These are phyloP conservation scores for Cheracebus regulus DNA, from an alignment of 2,797 vertebrate species.

Conservation along the genomic window DNA sequence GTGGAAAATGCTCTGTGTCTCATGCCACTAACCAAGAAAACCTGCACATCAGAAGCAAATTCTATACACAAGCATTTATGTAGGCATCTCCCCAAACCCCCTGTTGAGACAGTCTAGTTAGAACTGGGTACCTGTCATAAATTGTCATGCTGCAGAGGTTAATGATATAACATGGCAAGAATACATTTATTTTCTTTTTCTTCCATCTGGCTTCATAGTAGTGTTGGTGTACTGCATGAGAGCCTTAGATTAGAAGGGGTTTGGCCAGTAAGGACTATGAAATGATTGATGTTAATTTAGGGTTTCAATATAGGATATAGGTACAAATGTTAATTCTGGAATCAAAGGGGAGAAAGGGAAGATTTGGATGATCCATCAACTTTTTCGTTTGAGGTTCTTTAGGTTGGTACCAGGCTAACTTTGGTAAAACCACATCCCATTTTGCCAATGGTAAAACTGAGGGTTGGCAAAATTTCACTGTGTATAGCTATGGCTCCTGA, in stretches of 20 bases:
- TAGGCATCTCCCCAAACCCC: not conserved
- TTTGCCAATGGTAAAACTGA: conserved; percentile 23
- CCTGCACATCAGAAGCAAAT: not conserved
- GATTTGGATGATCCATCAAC: not conserved
- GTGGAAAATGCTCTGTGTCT: not conserved
- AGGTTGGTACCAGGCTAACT: not conserved
- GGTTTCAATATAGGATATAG: not conserved
- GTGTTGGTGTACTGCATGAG: not conserved
- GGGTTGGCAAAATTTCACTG: not conserved
- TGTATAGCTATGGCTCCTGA: not conserved
- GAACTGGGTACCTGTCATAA: not conserved
- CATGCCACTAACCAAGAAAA: not conserved
- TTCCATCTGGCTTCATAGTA: not conserved
- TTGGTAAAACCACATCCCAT: not conserved
- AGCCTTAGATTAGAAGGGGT: conserved; percentile 31
- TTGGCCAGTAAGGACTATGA: not conserved
- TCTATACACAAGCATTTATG: not conserved
- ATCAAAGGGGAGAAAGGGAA: not conserved
- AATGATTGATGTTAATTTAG: conserved; percentile 8
- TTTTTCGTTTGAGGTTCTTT: conserved; percentile 21
- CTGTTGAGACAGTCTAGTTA: not conserved
- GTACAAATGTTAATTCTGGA: not conserved
- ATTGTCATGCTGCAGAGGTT: not conserved
- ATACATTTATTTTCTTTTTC: not conserved
- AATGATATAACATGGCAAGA: not conserved